Evolutionary conservation across 2,113 vertebrate species (phyloP), one percentile per base, ranked within the genome.

Genomic region (Leptodactylus fuscus): DNA sequence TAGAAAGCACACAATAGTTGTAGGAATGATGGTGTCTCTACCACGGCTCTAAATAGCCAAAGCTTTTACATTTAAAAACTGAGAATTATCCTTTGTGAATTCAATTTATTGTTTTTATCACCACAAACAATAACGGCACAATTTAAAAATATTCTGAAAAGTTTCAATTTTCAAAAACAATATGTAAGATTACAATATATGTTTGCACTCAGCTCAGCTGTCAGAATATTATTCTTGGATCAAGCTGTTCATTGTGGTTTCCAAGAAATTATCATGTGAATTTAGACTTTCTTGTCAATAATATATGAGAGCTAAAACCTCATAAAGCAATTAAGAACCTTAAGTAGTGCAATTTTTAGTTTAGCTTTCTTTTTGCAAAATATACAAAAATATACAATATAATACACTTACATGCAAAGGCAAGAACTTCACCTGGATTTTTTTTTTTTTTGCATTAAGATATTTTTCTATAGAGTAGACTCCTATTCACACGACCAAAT

Each of bases 301-400:
- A 78, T 78, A 78, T 13, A 78, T 78, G 27, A 77, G 32, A 78
- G 3, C 11, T 34, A 34, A 78, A 78, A 78, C 9, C 32, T 36
- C 18, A 58, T 20, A 22, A 34, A 36, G 20, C 75, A 78, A 58
- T 78, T 34, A 78, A 12, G 10, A 78, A 29, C 15, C 16, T 8
- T 18, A 6, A 69, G 13, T 7, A 36, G 0, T 18, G 16, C 20
- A 7, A 69, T 38, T 36, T 3, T 15, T 1, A 9, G 32, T 20
- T 69, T 38, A 3, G 32, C 4, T 22, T 69, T 69, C 34, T 34
- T 22, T 12, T 34, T 10, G 15, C 38, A 16, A 67, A 27, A 11
- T 62, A 4, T 62, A 58, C n/a, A 24, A 58, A 55, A 10, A 55
- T n/a, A 8, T n/a, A 55, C 22, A 49, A 49, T 12, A 49, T n/a